These are phyloP conservation scores for Pongo pygmaeus DNA, from an alignment of 2,113 vertebrate genomes.

Conservation along the genomic window DNA sequence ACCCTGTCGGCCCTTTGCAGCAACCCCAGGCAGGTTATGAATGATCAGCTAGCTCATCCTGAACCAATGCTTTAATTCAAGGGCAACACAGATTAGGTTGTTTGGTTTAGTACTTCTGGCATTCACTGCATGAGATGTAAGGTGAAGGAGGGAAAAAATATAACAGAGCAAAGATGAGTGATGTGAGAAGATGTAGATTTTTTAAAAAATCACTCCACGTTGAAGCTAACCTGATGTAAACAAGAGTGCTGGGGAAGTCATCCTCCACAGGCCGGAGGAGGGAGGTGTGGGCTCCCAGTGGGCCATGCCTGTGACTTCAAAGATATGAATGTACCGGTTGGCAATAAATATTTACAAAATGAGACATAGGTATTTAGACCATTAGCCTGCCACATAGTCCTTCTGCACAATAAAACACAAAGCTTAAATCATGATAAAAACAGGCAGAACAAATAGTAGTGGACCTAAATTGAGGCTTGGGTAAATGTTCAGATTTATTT, in stretches of 20 bases:
- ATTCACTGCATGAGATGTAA: constrained; percentile 48
- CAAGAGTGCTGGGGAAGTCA: constrained; percentile 64
- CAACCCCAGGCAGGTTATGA: not conserved
- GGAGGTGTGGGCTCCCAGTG: constrained; percentile 44
- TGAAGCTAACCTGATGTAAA: constrained; percentile 63
- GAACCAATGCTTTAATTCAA: constrained; percentile 37
- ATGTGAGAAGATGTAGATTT: constrained; percentile 66
- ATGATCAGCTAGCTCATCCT: not conserved
- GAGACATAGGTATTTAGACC: constrained; percentile 79
- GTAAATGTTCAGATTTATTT: constrained; percentile 59
- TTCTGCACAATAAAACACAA: constrained; percentile 76
- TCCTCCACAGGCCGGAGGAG: constrained; percentile 51
- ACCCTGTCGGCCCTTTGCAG: not conserved
- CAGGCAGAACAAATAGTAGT: constrained; percentile 79
- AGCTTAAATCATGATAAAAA: constrained; percentile 80
- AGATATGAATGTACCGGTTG: constrained; percentile 75
- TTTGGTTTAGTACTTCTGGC: constrained; percentile 68
- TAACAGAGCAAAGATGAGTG: constrained; percentile 76
- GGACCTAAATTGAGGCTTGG: constrained; percentile 71
- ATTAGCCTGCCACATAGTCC: constrained; percentile 77
- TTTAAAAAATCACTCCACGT: constrained; percentile 54
- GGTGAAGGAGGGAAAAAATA: constrained; percentile 42
- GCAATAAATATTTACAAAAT: constrained; percentile 87
- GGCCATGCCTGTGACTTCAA: constrained; percentile 79
- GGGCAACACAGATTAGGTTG: constrained; percentile 4